A percentile compares a stretch with the other conserved stretches of the same genome.
phyloP scores from a whole-genome alignment of 2,113 vertebrate genomes.

The Semnornis frantzii region DNA sequence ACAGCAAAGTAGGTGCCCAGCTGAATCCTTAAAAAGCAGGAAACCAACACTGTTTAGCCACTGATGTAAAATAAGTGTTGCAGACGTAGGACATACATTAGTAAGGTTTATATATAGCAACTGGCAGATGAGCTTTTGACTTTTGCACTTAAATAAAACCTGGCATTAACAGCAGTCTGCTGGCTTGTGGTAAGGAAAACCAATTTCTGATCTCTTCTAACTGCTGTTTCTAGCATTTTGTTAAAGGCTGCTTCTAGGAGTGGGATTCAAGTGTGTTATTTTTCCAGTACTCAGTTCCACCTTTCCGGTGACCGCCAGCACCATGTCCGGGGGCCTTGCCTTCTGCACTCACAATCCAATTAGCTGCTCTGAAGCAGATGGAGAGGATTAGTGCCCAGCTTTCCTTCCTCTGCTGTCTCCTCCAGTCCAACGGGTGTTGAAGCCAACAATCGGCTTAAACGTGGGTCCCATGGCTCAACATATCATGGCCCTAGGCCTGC shows the following conservation, averaged over 20 bases:
- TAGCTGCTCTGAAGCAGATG: slow-evolving; percentile 44
- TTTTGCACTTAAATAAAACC: slow-evolving; percentile 15
- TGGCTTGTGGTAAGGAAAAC: neutral
- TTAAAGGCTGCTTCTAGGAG: neutral
- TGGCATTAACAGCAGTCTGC: neutral
- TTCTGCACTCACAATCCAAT: slow-evolving; percentile 25
- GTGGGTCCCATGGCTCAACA: neutral
- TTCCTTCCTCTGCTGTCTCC: neutral
- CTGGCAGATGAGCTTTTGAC: slow-evolving; percentile 17
- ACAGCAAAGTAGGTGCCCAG: neutral
- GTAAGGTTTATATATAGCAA: slow-evolving; percentile 9
- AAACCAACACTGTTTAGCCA: neutral
- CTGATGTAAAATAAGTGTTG: slow-evolving; percentile 21
- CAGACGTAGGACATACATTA: neutral
- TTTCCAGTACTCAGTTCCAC: neutral
- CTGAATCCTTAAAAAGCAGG: slow-evolving; percentile 47
- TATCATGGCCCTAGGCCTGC: neutral
- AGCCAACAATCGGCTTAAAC: slow-evolving; percentile 5
- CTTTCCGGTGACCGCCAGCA: accelerated
- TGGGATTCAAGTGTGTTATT: accelerated
- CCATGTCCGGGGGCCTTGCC: neutral
- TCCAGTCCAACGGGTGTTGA: neutral
- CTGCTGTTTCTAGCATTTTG: neutral
- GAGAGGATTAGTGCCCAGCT: slow-evolving; percentile 25
- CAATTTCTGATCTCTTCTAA: neutral